Evolutionary conservation across 2,797 vertebrate genomes (phyloP).

Genomic region (Antennarius maculatus): DNA sequence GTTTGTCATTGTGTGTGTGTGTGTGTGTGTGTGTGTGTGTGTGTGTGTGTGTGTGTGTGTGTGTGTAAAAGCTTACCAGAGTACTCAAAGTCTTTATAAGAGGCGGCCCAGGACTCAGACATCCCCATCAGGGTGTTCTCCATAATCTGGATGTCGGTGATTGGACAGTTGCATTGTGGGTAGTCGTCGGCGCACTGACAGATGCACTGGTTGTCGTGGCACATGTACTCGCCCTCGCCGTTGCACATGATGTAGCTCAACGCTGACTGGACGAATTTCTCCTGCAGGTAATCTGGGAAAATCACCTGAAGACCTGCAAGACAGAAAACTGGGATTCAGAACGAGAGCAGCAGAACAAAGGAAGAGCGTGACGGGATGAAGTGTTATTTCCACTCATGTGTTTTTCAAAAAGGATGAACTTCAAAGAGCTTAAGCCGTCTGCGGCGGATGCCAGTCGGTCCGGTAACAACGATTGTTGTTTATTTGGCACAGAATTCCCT

Average conservation of each 20-base stretch:
- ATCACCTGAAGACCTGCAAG: conserved; percentile 96
- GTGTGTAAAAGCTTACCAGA: conserved; percentile 85
- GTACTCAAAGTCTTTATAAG: conserved; percentile 98
- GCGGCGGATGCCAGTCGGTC: conserved; percentile 46
- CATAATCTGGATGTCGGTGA: conserved; percentile 99
- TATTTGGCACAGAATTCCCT: conserved; percentile 52
- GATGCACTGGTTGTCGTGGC: conserved; percentile 92
- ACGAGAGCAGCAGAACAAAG: too few species aligned
- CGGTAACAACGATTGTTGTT: conserved; percentile 67
- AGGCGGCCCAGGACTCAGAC: conserved; percentile 93
- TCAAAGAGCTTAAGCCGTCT: conserved; percentile 61
- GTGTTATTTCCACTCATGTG: conserved; percentile 18
- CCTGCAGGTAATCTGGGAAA: conserved; percentile 97
- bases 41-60: too few species aligned
- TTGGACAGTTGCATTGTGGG: conserved; percentile 98
- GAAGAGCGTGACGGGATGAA: too few species aligned
- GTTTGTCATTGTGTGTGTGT: too few species aligned
- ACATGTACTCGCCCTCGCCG: conserved; percentile 96
- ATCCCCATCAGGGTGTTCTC: conserved; percentile 93
- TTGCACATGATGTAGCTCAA: conserved; percentile 99
- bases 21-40: too few species aligned
- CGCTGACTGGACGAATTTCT: conserved; percentile 99
- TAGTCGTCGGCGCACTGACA: conserved; percentile 95
- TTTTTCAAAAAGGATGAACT: conserved; percentile 45
- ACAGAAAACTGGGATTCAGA: conserved; percentile 21